phyloP scores from a whole-genome alignment of 2,113 vertebrate species.

The western clawed frog (Xenopus tropicalis) region DNA sequence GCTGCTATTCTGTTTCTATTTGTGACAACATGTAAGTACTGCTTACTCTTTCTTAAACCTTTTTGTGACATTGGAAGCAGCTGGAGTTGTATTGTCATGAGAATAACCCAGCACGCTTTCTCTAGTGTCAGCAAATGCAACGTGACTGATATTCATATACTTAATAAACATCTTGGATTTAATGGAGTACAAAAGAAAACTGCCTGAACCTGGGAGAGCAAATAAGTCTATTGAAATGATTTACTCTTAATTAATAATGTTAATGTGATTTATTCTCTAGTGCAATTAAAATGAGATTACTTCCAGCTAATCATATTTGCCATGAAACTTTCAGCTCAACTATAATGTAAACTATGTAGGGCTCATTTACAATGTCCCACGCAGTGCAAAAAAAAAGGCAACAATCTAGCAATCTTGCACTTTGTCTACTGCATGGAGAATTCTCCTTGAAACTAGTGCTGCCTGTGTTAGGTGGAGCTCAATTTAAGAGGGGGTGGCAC shows the following conservation, averaged over 20 bases:
- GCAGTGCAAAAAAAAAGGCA: too few relatives aligned
- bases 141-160: conserved; percentile 36
- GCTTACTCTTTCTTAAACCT: conserved; percentile 6
- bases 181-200: conserved; percentile 42
- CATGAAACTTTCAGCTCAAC: conserved; percentile 37
- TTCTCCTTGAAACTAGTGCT: too few relatives aligned
- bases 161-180: conserved; percentile 40
- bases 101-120: conserved; percentile 25
- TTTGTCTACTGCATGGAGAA: too few relatives aligned
- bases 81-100: conserved; percentile 9
- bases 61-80: conserved; percentile 27
- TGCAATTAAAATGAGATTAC: conserved; percentile 35
- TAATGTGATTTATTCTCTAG: conserved; percentile 35
- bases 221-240: conserved; percentile 29
- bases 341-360: background rate
- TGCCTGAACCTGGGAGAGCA: conserved; percentile 15
- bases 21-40: background rate
- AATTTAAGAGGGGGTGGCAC: too few relatives aligned
- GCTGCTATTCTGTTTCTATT: background rate
- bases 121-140: conserved; percentile 37
- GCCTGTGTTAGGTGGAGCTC: too few relatives aligned
- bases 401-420: too few relatives aligned
- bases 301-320: conserved; percentile 37
- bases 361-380: too few relatives aligned
- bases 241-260: conserved; percentile 42